A percentile compares a stretch with the other conserved stretches of the same genome.
Conservation (phyloP, 2,113 vertebrate species). For the Podilymbus podiceps region DNA sequence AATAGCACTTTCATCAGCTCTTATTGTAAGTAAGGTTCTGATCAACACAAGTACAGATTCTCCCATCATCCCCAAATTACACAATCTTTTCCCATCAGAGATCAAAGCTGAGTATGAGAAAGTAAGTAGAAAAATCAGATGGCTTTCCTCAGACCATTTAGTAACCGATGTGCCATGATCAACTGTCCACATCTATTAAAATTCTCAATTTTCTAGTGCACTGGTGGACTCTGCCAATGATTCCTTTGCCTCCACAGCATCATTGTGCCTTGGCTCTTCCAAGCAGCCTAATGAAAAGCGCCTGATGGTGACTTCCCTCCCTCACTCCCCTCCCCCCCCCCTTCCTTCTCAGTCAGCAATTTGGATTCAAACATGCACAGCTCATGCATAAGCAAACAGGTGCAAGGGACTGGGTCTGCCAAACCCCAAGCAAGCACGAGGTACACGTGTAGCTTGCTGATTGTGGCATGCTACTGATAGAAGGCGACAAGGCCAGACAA, state of each 20-base stretch:
- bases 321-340: not conserved
- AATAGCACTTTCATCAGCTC: not conserved
- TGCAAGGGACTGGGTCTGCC: slow-evolving; percentile 71
- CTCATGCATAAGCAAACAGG: slow-evolving; percentile 83
- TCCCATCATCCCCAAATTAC: not conserved
- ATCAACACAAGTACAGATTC: not conserved
- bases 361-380: slow-evolving; percentile 69
- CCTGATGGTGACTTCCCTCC: slow-evolving; percentile 2
- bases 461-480: slow-evolving; percentile 70
- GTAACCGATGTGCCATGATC: not conserved
- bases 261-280: not conserved
- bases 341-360: not conserved
- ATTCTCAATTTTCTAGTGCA: not conserved
- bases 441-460: slow-evolving; percentile 77
- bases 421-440: slow-evolving; percentile 70
- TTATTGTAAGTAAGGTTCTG: not conserved
- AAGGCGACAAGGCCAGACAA: slow-evolving; percentile 76
- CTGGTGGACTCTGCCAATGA: not conserved
- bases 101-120: not conserved
- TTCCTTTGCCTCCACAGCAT: not conserved
- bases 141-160: not conserved
- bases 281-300: not conserved
- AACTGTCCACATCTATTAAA: not conserved
- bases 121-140: not conserved
- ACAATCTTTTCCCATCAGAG: not conserved